Evolutionary conservation across 2,888 invertebrate species (phyloP), one percentile per base, ranked within the genome.

Genomic region (Cacoxenus indagator): DNA sequence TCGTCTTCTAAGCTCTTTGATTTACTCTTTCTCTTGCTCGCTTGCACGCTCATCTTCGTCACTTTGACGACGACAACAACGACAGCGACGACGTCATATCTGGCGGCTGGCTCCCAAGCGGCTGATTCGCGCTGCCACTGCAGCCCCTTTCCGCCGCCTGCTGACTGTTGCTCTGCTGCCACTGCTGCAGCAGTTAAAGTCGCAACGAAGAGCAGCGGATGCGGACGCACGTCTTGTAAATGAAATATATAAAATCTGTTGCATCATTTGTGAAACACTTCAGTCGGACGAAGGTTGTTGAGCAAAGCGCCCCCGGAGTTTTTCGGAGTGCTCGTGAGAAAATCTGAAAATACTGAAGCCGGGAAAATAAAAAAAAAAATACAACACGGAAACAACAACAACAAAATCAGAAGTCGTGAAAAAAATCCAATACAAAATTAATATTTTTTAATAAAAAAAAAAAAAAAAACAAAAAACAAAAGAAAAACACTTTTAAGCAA

Each of bases 211-310:
- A 70, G 72, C 73, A 69, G 74, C 72, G 71, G 75, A 73, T 75
- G 77, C 76, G 76, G 77, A 69, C 78, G 77, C 76, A 73, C 76
- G 77, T 84, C 78, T 82, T 83, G 78, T 84, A 81, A 83, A 78
- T 77, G 77, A 73, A 74, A 77, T 72, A 87, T 88, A 87, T 87
- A 88, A 85, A 88, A 88, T 87, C 87, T 86, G 88, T 88, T 88
- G 88, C 88, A 88, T 88, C 88, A 88, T 82, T 86, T 84, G 78
- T 82, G 83, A 84, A 86, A 87, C 87, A 87, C 88, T 88, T 88
- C 87, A 88, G 88, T 88, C 85, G 85, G 79, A 81, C 80, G 83
- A 81, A 87, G 86, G 84, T 86, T 86, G 85, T 83, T 84, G 78
- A 84, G 84, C 78, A 81, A 82, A 84, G 78, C 75, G 73, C 76